Percentiles rank a stretch among this genome's conserved stretches.
These are phyloP conservation scores for Brienomyrus brachyistius DNA, from an alignment of 2,113 vertebrate species.

Conservation along the genomic window DNA sequence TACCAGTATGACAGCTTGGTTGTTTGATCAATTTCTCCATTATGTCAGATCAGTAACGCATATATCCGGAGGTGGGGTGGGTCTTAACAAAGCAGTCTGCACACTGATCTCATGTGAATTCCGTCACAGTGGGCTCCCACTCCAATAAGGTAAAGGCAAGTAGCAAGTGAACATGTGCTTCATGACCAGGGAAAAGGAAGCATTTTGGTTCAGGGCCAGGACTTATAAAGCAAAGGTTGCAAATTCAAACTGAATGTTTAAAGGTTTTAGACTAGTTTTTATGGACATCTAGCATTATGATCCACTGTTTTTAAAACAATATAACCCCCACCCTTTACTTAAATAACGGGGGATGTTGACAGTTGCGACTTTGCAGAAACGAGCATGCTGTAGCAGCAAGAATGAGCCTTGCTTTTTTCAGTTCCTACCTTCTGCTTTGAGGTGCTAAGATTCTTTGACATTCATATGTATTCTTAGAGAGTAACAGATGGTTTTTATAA, in stretches of 20 bases:
- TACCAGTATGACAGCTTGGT: not conserved
- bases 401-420: not conserved
- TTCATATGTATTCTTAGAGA: not conserved
- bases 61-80: not conserved
- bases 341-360: too few species aligned
- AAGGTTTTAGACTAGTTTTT: not conserved
- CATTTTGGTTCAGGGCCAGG: not conserved
- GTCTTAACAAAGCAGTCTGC: not conserved
- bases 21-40: too few species aligned
- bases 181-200: not conserved
- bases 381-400: not conserved
- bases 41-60: not conserved
- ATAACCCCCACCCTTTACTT: too few species aligned
- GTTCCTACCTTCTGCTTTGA: not conserved
- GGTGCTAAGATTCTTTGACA: not conserved
- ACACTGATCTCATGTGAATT: not conserved
- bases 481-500: not conserved
- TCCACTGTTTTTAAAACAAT: not conserved
- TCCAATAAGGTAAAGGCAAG: not conserved
- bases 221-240: too few species aligned
- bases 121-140: not conserved
- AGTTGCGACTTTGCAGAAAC: too few species aligned
- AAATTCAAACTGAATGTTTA: not conserved
- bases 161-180: not conserved
- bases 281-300: not conserved